Evolutionary conservation across 2,888 invertebrate species (phyloP).

Genomic region (Siphlonurus alternatus): DNA sequence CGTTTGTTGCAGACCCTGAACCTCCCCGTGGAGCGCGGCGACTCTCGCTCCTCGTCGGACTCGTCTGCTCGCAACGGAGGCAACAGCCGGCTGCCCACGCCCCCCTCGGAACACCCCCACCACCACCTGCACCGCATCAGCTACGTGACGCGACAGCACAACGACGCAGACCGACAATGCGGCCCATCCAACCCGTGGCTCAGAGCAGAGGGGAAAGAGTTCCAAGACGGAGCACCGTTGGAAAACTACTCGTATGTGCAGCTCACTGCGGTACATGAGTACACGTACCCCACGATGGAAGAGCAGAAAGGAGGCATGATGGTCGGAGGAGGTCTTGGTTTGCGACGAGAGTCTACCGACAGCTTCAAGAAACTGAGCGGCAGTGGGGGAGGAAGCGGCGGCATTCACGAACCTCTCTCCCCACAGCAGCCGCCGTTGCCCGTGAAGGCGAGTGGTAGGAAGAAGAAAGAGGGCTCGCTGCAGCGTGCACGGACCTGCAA

Average conservation of each 20-base stretch:
- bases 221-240: neutral
- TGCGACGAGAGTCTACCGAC: constrained; percentile 25
- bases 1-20: constrained; percentile 55
- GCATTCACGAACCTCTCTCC: neutral
- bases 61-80: constrained; percentile 31
- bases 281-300: constrained; percentile 64
- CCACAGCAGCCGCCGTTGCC: constrained; percentile 17
- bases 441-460: constrained; percentile 19
- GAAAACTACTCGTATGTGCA: constrained; percentile 67
- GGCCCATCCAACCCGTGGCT: constrained; percentile 10
- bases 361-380: neutral
- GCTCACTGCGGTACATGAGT: constrained; percentile 67
- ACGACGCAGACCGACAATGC: constrained; percentile 34
- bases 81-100: constrained; percentile 15
- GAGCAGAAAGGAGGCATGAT: constrained; percentile 31
- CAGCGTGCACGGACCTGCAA: neutral
- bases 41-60: constrained; percentile 60
- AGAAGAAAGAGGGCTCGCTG: constrained; percentile 15
- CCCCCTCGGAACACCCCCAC: constrained; percentile 18
- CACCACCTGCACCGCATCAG: constrained; percentile 35
- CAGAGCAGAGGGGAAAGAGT: constrained; percentile 7
- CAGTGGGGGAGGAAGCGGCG: neutral
- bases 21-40: constrained; percentile 62
- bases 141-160: constrained; percentile 34
- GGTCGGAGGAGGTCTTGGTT: constrained; percentile 18